Base-by-base conservation (phyloP, 53 echinoderm and acorn worm species). In the Arbacia lixula region DNA sequence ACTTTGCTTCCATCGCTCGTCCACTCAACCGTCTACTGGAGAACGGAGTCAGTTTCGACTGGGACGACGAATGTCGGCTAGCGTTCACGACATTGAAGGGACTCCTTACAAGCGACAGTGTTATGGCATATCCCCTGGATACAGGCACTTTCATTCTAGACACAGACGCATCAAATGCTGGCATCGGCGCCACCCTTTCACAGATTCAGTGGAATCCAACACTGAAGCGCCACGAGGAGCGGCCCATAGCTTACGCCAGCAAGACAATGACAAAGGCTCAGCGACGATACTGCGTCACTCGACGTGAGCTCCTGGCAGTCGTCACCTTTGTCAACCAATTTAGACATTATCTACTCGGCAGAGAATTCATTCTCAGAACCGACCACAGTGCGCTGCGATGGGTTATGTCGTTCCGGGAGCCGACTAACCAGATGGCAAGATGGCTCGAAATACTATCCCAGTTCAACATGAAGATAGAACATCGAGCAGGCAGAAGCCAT, bases 371-470 rank as follows among this genome's bases (percentile, higher is more conserved):
- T 1, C 34, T 81, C 1, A 67, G 68, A 2, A 82, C 71, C n/a
- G n/a, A n/a, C n/a, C n/a, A n/a, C n/a, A n/a, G n/a, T n/a, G n/a
- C n/a, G n/a, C n/a, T n/a, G n/a, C 3, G 79, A 87, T 49, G 66
- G 53, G 25, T 66, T 55, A 53, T 82, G 55, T 54, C 42, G 12
- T 87, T 87, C 29, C 67, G 40, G n/a, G 40, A 87, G 14, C 82
- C 87, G 12, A n/a, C 21, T 6, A 60, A 68, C n/a, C n/a, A n/a
- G n/a, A n/a, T n/a, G n/a, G n/a, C n/a, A n/a, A n/a, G n/a, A n/a
- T n/a, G n/a, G n/a, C 55, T 90, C 19, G 93, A 84, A 41, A 66
- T 89, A 17, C 41, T 93, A 38, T 64, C 86, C 26, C 87, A 87
- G 62, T 90, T 76, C 43, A 60, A 83, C 38, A 83, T 93, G 51